These are phyloP conservation scores for Xiphophorus hellerii DNA, from an alignment of 2,113 vertebrate genomes.

Conservation along the genomic window DNA sequence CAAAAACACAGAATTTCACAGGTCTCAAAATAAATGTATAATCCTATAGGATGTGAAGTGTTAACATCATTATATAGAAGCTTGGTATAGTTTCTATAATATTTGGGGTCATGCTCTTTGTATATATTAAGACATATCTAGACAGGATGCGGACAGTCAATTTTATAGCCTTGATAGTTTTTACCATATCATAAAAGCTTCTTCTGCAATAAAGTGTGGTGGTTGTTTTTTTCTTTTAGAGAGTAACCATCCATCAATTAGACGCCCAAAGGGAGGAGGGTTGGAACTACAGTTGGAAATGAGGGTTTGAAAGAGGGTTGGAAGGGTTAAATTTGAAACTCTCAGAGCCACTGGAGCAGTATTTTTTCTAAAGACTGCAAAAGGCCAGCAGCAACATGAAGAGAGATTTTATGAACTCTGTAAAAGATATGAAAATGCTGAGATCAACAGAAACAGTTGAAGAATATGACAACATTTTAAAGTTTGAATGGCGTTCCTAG, in stretches of 20 bases:
- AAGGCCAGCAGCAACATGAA: no score
- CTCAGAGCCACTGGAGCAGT: no score
- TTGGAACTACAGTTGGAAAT: no score
- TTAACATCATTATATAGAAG: neutral
- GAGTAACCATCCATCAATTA: neutral
- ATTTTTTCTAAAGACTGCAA: neutral
- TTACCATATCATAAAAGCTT: neutral
- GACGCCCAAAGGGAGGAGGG: no score
- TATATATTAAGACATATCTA: neutral
- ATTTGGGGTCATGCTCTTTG: neutral
- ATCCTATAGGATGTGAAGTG: neutral
- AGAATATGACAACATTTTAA: no score
- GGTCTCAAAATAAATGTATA: neutral
- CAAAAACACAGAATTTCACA: neutral
- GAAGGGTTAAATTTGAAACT: no score
- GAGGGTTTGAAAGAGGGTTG: no score
- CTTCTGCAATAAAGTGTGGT: neutral
- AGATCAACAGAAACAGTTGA: no score
- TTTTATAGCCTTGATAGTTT: neutral
- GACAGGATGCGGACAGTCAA: neutral
- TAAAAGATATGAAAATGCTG: no score
- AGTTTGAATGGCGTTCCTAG: no score
- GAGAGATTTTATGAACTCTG: no score
- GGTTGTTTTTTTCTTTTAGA: neutral
- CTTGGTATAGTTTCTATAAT: neutral